phyloP scores from a whole-genome alignment of 2,797 vertebrate species.

The Acipenser oxyrinchus region DNA sequence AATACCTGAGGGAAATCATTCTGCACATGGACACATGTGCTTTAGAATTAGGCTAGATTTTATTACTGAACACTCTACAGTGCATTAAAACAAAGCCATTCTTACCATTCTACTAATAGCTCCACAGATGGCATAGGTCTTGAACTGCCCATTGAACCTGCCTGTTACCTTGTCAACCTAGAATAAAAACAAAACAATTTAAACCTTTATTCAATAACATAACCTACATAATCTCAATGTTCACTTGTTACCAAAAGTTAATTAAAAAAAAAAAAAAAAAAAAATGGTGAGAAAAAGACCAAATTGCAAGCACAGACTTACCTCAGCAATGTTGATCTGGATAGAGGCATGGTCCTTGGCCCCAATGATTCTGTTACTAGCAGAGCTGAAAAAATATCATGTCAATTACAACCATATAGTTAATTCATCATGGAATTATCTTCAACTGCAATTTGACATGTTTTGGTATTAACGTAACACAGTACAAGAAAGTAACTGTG shows the following conservation, averaged over 20 bases:
- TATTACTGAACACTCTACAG: background rate
- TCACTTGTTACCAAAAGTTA: background rate
- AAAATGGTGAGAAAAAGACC: background rate
- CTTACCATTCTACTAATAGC: conserved; percentile 91
- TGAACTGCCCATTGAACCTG: conserved; percentile 87
- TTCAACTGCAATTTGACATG: too few species aligned
- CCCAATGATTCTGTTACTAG: conserved; percentile 92
- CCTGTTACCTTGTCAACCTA: conserved; percentile 90
- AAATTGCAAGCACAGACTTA: conserved; percentile 35
- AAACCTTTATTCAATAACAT: background rate
- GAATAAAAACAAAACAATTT: background rate
- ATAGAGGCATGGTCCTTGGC: conserved; percentile 96
- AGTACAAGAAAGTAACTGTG: too few species aligned
- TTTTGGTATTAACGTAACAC: too few species aligned
- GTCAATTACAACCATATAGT: background rate
- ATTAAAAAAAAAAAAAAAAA: too few species aligned
- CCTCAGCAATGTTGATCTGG: conserved; percentile 95
- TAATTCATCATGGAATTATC: too few species aligned
- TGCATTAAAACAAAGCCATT: background rate
- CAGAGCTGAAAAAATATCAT: conserved; percentile 62
- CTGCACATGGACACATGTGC: too few species aligned
- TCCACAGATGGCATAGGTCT: conserved; percentile 91
- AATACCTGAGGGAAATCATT: background rate
- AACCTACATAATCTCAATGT: background rate
- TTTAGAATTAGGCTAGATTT: too few species aligned